Percentiles rank a stretch among this genome's conserved stretches.
phyloP scores from a whole-genome alignment of 2,888 invertebrate genomes.

The Trichopoda pennipes region DNA sequence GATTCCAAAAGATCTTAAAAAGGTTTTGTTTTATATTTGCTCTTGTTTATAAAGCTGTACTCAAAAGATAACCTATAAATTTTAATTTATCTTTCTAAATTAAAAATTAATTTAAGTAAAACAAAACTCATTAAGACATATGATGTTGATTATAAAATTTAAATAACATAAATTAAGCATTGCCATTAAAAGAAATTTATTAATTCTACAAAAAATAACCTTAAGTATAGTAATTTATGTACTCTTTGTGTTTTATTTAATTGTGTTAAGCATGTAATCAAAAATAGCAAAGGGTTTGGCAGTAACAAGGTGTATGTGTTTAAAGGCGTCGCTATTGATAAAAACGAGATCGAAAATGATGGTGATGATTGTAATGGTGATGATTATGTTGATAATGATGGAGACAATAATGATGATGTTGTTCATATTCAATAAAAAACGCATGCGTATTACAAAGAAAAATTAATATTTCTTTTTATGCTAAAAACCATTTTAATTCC shows the following conservation, averaged over 20 bases:
- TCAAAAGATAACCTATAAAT: too few relatives aligned
- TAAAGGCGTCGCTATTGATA: neutral
- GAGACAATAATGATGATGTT: neutral
- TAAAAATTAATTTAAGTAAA: neutral
- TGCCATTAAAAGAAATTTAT: neutral
- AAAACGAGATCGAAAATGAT: neutral
- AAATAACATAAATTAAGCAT: slow-evolving; percentile 29
- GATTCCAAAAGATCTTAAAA: too few relatives aligned
- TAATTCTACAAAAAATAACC: slow-evolving; percentile 40
- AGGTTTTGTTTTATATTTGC: too few relatives aligned
- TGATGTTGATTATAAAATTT: slow-evolving; percentile 40
- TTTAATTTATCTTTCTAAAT: too few relatives aligned
- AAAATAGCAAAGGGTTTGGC: slow-evolving; percentile 55
- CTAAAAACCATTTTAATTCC: too few relatives aligned
- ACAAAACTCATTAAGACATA: neutral
- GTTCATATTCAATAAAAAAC: too few relatives aligned
- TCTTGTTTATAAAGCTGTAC: too few relatives aligned
- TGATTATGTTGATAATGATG: neutral
- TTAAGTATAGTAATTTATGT: slow-evolving; percentile 43
- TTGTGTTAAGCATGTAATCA: neutral
- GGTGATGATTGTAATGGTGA: neutral
- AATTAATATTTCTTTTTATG: too few relatives aligned
- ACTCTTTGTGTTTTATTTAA: slow-evolving; percentile 6
- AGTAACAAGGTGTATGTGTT: slow-evolving; percentile 16
- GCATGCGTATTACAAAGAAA: too few relatives aligned